Percentiles rank a stretch among this genome's conserved stretches.
These are phyloP conservation scores for Lucinisca nassula DNA, from an alignment of 2,888 invertebrate genomes.

Conservation along the genomic window DNA sequence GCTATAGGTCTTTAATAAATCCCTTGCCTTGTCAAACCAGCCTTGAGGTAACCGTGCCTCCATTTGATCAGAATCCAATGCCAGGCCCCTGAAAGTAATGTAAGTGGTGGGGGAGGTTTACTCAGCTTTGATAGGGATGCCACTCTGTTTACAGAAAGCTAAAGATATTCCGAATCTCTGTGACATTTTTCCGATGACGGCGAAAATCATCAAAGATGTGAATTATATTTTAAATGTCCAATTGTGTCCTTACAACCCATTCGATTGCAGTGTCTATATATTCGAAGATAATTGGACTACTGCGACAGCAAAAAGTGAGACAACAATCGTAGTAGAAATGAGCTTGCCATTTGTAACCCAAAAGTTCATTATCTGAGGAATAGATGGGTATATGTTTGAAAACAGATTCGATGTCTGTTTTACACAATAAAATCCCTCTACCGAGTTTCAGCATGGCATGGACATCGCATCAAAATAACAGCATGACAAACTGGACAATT, in stretches of 20 bases:
- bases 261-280: slow-evolving; percentile 38
- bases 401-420: slow-evolving; percentile 47
- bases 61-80: slow-evolving; percentile 29
- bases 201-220: slow-evolving; percentile 52
- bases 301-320: slow-evolving; percentile 41
- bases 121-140: slow-evolving; percentile 38
- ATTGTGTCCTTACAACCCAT: background rate
- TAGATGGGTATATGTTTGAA: slow-evolving; percentile 44
- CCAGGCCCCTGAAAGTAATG: slow-evolving; percentile 44
- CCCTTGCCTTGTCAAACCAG: slow-evolving; percentile 1
- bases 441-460: too few relatives aligned
- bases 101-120: background rate
- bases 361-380: slow-evolving; percentile 28
- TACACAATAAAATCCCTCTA: slow-evolving; percentile 15
- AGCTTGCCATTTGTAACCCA: slow-evolving; percentile 43
- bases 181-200: background rate
- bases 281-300: slow-evolving; percentile 33
- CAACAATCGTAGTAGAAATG: slow-evolving; percentile 44
- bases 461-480: too few relatives aligned
- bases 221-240: slow-evolving; percentile 5
- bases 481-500: too few relatives aligned
- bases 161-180: background rate
- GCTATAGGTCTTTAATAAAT: background rate
- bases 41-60: slow-evolving; percentile 32
- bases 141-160: slow-evolving; percentile 5